Base-by-base conservation (phyloP, 2,113 vertebrate species). In the Lasiurus borealis region DNA sequence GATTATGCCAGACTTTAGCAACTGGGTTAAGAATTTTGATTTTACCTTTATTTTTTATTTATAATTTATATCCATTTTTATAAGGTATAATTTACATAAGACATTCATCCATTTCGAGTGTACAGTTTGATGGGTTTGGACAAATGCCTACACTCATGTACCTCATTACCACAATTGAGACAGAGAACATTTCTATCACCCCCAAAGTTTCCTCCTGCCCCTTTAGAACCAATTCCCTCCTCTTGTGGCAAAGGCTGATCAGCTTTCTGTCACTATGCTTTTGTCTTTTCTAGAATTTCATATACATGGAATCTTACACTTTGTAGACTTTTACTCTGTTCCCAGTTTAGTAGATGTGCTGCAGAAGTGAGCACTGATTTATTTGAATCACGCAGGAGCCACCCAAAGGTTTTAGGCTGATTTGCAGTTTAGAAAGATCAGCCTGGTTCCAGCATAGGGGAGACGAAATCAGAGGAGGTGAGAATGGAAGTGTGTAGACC, bases 1-100 rank as follows among this genome's bases (percentile, higher is more conserved):
- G n/a, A 18, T 1, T 34, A 6, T 7, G 31, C 31, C 34, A 52
- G 72, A 50, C 31, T 8, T 31, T 0, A 0, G 46, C 12, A 59
- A 25, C 52, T 9, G 0, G 6, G 27, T 40, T 71, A 25, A 85
- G 13, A 31, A 46, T 66, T 54, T 36, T 73, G n/a, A 62, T 96
- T 81, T 34, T 81, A 62, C 85, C 68, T 50, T 71, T 50, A 48
- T 76, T 76, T 76, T 76, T 31, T 21, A n/a, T 19, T 21, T n/a
- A 77, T 48, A 77, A n/a, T 77, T 77, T 12, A n/a, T n/a, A 77
- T 52, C 48, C 6, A 10, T 77, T 50, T 46, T n/a, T 52, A 77
- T 77, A 16, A 52, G 29, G 29, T 77, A 52, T 77, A n/a, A 77
- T 77, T n/a, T 50, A 52, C 46, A 77, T 52, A 52, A 6, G 19